Evolutionary conservation across 1,140 invertebrate species (phyloP).

Genomic region (Bombus impatiens): DNA sequence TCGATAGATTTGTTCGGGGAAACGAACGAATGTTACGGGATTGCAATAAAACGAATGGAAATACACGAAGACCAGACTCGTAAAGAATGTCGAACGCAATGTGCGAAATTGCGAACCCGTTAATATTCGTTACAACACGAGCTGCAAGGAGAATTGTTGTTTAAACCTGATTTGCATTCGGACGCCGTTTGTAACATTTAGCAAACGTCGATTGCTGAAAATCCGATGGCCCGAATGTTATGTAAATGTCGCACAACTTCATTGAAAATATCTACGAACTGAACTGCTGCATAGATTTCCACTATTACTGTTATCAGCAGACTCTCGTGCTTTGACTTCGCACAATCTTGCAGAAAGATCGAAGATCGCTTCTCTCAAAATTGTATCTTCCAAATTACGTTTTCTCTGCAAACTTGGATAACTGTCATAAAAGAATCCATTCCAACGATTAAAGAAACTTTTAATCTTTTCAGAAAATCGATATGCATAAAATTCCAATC

Average conservation of each 20-base stretch:
- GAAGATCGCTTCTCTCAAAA: neutral
- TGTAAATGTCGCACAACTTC: neutral
- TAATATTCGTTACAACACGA: neutral
- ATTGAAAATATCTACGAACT: neutral
- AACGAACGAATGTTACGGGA: neutral
- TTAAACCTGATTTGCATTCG: neutral
- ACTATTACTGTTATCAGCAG: neutral
- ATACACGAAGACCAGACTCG: neutral
- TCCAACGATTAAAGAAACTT: neutral
- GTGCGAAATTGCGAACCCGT: conserved; percentile 1
- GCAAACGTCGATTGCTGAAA: conserved; percentile 23
- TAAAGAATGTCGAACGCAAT: neutral
- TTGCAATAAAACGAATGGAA: neutral
- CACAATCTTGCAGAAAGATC: neutral
- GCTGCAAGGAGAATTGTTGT: conserved; percentile 3
- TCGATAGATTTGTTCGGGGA: neutral
- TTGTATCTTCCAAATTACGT: neutral
- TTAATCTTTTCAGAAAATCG: too few relatives aligned
- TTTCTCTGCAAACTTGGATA: too few relatives aligned
- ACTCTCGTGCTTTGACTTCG: neutral
- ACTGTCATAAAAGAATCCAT: neutral
- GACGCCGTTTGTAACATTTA: neutral
- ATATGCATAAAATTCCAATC: neutral
- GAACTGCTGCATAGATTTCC: neutral
- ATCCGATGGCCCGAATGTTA: conserved; percentile 3